Percentiles rank a stretch among this genome's conserved stretches.
phyloP scores from a whole-genome alignment of 2,888 invertebrate genomes.

The Melanotus villosus region DNA sequence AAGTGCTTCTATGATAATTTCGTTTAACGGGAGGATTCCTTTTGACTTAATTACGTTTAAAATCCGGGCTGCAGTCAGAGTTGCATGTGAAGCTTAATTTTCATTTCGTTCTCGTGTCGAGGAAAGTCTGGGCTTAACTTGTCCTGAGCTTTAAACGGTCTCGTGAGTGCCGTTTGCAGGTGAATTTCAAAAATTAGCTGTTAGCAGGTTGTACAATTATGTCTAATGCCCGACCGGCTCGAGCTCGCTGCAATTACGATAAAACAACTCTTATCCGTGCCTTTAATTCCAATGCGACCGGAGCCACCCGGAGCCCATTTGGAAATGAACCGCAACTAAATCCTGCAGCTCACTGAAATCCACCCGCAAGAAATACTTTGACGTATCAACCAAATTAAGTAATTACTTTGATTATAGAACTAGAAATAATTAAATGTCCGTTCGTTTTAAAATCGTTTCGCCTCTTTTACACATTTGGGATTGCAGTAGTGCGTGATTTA shows the following conservation, averaged over 20 bases:
- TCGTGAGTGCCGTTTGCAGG: not conserved
- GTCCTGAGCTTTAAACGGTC: too few relatives aligned
- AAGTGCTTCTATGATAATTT: not conserved
- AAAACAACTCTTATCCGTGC: constrained; percentile 51
- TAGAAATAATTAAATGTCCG: constrained; percentile 28
- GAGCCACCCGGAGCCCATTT: constrained; percentile 46
- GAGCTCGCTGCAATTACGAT: constrained; percentile 48
- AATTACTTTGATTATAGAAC: constrained; percentile 45
- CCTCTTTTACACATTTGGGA: too few relatives aligned
- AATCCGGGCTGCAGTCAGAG: not conserved
- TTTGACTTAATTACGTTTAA: constrained; percentile 6
- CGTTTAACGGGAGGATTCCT: not conserved
- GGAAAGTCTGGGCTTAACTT: constrained; percentile 6
- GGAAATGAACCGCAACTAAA: constrained; percentile 52
- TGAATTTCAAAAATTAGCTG: constrained; percentile 33
- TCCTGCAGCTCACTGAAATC: constrained; percentile 39
- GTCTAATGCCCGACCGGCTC: constrained; percentile 29
- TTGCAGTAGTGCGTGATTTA: too few relatives aligned
- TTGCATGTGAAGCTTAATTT: constrained; percentile 12
- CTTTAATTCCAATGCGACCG: constrained; percentile 48
- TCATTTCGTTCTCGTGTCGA: not conserved
- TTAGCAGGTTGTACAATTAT: constrained; percentile 43
- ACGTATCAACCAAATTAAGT: constrained; percentile 47
- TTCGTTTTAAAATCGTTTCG: not conserved
- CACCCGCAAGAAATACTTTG: constrained; percentile 42